A percentile compares a stretch with the other conserved stretches of the same genome.
Conservation (phyloP, 2,888 invertebrate genomes). For the Drosophila ustulata region DNA sequence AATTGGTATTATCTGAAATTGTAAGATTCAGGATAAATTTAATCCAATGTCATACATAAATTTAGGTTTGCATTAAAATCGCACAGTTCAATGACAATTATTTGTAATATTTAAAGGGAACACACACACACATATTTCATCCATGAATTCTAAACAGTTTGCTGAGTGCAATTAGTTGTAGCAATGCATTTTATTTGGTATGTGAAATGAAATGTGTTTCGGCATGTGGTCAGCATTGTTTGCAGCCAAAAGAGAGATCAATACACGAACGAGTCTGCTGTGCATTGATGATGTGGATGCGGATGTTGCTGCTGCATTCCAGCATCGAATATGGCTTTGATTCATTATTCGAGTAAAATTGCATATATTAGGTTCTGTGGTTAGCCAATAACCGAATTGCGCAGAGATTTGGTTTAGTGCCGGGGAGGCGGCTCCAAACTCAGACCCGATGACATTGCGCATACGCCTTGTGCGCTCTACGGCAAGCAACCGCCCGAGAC, state of each 20-base stretch:
- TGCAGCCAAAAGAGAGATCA: not conserved
- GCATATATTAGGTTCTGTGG: constrained; percentile 7
- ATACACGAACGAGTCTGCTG: not conserved
- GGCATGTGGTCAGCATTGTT: not conserved
- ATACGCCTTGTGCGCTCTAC: constrained; percentile 32
- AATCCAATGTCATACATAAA: no score
- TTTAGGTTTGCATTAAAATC: no score
- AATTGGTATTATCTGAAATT: no score
- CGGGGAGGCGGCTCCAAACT: not conserved
- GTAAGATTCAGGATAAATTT: no score
- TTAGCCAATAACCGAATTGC: constrained; percentile 35
- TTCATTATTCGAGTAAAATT: constrained; percentile 8
- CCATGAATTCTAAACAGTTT: not conserved
- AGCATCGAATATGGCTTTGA: constrained; percentile 1
- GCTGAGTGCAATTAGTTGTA: constrained; percentile 4
- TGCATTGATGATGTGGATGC: not conserved
- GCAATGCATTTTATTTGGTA: not conserved
- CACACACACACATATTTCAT: not conserved
- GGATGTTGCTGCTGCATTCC: not conserved
- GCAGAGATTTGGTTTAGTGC: constrained; percentile 14
- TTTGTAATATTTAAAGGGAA: not conserved
- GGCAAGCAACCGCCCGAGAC: constrained; percentile 40
- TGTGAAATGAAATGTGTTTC: not conserved
- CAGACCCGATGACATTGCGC: constrained; percentile 32
- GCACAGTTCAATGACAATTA: not conserved